Evolutionary conservation across 2,888 invertebrate species (phyloP).

Genomic region (Cantharis flavilabris): DNA sequence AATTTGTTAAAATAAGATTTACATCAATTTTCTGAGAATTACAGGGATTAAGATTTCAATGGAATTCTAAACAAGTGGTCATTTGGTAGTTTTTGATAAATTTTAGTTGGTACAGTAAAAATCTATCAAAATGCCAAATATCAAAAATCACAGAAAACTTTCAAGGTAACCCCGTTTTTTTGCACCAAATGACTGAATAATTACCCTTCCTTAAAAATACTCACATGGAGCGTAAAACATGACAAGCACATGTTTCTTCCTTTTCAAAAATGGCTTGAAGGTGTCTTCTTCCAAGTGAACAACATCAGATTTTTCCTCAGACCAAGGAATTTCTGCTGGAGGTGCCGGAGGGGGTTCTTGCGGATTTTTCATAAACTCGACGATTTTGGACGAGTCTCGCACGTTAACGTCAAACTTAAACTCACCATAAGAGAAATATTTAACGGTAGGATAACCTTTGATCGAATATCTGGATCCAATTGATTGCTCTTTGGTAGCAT

Average conservation of each 20-base stretch:
- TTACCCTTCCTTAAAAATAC: conserved; percentile 49
- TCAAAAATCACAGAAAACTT: too few relatives aligned
- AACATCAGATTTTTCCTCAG: conserved; percentile 75
- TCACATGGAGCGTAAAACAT: conserved; percentile 94
- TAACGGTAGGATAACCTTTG: conserved; percentile 80
- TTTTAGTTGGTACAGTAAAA: too few relatives aligned
- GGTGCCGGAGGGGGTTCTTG: conserved; percentile 82
- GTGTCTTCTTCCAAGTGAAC: conserved; percentile 74
- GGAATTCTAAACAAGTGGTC: too few relatives aligned
- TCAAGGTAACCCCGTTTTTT: too few relatives aligned
- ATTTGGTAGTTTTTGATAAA: too few relatives aligned
- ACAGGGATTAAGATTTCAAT: too few relatives aligned
- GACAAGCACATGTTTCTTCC: conserved; percentile 84
- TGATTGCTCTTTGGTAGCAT: conserved; percentile 77
- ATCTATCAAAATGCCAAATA: too few relatives aligned
- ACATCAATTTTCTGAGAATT: too few relatives aligned
- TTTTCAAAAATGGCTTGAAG: conserved; percentile 76
- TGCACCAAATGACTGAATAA: too few relatives aligned
- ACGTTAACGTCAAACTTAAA: conserved; percentile 79
- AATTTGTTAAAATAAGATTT: background rate
- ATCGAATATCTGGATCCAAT: conserved; percentile 72
- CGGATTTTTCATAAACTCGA: conserved; percentile 84
- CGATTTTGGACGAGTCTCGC: conserved; percentile 75
- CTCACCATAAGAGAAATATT: conserved; percentile 78
- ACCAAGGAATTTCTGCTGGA: conserved; percentile 80